Base-by-base conservation (phyloP, 2,888 invertebrate species). In the Aradus depressus region DNA sequence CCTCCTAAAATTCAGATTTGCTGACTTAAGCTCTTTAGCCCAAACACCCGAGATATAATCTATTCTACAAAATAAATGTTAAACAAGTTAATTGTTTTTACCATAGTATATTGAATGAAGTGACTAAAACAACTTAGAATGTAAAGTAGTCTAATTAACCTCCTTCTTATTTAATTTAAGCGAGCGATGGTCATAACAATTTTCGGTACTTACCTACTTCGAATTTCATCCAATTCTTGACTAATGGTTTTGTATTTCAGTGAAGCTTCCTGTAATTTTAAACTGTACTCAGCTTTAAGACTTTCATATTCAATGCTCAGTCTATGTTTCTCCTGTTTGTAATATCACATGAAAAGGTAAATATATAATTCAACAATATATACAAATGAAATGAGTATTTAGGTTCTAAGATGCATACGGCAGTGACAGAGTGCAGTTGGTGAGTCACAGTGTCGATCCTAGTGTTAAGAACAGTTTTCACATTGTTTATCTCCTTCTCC, bases 201-300 rank as follows among this genome's bases (percentile, higher is more conserved):
- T 22, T 8, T 10, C 23, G 6, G 8, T 21, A 10, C 6, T 51
- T 47, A 51, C 51, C 53, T 53, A 39, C 28, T 48, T 31, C 55
- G 28, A 16, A 51, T 10, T 10, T 55, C 55, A 16, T 55, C 50
- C 28, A 55, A 23, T 44, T 55, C 50, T n/a, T 50, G 42, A n/a
- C 26, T 18, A 32, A 55, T 34, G 23, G 45, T 45, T 21, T 31
- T 44, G 26, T 50, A 48, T 48, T 34, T 49, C 14, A 47, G 23
- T 4, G 23, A 31, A 19, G 32, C 47, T 50, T 50, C 41, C 37
- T 50, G 53, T 45, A 26, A 26, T 19, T 44, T 44, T 31, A 44
- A 43, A 10, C 31, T 25, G 18, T 23, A 37, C 38, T 51, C 51
- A 12, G 45, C 28, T 45, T 50, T 52, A 25, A 51, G 23, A 12